phyloP scores from a whole-genome alignment of 2,888 invertebrate species.

The Drosophila ochracea region DNA sequence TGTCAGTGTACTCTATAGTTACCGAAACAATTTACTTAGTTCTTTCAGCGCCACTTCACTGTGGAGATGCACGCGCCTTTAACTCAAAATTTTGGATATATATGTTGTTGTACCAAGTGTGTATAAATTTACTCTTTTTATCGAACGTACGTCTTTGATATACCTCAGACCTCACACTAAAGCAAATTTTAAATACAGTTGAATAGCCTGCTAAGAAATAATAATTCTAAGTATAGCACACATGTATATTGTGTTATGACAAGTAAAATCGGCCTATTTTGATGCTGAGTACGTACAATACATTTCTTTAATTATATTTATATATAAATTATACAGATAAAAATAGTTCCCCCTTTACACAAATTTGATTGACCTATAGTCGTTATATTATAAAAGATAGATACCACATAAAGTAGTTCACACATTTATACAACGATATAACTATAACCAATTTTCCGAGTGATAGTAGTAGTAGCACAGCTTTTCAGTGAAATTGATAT shows the following conservation, averaged over 20 bases:
- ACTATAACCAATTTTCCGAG: no score
- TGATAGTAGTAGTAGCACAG: not conserved
- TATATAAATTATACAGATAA: not conserved
- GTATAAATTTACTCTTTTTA: not conserved
- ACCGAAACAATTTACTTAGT: slow-evolving; percentile 6
- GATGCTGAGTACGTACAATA: not conserved
- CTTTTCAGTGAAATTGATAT: not conserved
- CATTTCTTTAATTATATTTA: not conserved
- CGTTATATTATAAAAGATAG: no score
- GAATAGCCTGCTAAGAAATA: slow-evolving; percentile 38
- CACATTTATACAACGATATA: no score
- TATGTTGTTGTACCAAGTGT: not conserved
- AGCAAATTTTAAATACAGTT: not conserved
- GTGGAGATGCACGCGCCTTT: slow-evolving; percentile 6
- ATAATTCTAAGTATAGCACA: not conserved
- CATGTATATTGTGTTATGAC: not conserved
- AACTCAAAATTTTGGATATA: slow-evolving; percentile 21
- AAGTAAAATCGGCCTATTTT: not conserved
- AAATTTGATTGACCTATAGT: not conserved
- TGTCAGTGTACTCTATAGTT: not conserved
- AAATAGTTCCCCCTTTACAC: not conserved
- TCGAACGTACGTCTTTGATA: not conserved
- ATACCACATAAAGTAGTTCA: no score
- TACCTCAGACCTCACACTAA: not conserved
- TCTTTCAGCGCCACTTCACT: slow-evolving; percentile 10